These are phyloP conservation scores for Periparus ater DNA, from an alignment of 2,797 vertebrate species.

Conservation along the genomic window DNA sequence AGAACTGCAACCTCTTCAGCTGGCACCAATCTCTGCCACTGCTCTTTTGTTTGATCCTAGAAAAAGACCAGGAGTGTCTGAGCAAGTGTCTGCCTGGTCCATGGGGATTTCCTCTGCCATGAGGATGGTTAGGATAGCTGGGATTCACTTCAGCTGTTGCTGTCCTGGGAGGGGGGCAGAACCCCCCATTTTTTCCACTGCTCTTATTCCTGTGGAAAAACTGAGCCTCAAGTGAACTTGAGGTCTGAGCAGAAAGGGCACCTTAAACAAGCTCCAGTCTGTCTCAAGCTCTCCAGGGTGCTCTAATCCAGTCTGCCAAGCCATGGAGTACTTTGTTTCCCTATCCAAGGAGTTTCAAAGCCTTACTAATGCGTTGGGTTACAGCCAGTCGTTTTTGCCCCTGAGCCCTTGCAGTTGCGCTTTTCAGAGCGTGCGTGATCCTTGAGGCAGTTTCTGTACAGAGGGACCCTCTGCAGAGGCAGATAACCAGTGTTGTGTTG, in stretches of 20 bases:
- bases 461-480: neutral
- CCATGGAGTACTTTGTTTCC: neutral
- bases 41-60: neutral
- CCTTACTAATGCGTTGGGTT: neutral
- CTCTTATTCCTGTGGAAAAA: neutral
- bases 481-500: neutral
- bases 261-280: constrained; percentile 1
- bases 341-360: constrained; percentile 27
- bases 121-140: neutral
- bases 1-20: neutral
- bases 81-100: neutral
- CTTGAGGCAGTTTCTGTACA: neutral
- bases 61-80: neutral
- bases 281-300: neutral
- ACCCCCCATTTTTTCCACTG: neutral
- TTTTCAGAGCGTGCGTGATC: fast-evolving
- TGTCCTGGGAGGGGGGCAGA: neutral
- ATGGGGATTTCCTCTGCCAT: neutral
- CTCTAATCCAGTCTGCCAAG: constrained; percentile 15
- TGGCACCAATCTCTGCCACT: neutral
- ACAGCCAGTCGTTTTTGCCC: neutral
- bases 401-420: fast-evolving
- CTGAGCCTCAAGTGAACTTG: neutral
- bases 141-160: neutral
- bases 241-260: neutral